Percentiles rank a stretch among this genome's conserved stretches.
Evolutionary conservation across 2,797 vertebrate genomes (phyloP).

Genomic region (Takifugu ocellatus): DNA sequence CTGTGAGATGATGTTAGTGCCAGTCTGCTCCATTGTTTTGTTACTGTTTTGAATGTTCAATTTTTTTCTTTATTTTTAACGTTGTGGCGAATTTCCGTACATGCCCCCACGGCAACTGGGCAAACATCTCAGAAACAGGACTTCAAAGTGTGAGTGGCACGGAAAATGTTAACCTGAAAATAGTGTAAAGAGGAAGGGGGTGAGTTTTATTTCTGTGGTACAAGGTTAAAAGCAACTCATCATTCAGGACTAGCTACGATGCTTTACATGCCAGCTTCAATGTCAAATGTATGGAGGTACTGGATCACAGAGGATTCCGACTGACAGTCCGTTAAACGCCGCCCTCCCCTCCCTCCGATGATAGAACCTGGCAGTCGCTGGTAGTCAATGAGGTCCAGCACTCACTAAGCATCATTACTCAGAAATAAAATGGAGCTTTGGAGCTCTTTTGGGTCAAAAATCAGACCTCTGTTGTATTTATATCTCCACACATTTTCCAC

Average conservation of each 20-base stretch:
- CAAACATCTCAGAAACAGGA: conserved; percentile 97
- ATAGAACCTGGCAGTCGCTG: too few relatives aligned
- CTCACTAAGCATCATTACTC: background rate
- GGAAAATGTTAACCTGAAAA: conserved; percentile 98
- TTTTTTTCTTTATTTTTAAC: conserved; percentile 55
- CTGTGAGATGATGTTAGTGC: conserved; percentile 89
- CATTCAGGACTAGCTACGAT: conserved; percentile 45
- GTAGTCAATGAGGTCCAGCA: too few relatives aligned
- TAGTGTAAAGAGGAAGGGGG: conserved; percentile 87
- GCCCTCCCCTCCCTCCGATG: too few relatives aligned
- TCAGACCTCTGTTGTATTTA: conserved; percentile 15
- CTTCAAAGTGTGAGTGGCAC: conserved; percentile 96
- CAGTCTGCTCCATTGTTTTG: conserved; percentile 78
- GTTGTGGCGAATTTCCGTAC: conserved; percentile 91
- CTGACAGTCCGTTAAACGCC: background rate
- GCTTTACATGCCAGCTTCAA: conserved; percentile 57
- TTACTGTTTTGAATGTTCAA: conserved; percentile 77
- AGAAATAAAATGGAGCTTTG: background rate
- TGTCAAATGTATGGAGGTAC: conserved; percentile 58
- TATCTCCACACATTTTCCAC: conserved; percentile 60
- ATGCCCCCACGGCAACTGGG: conserved; percentile 89
- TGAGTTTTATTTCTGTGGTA: conserved; percentile 77
- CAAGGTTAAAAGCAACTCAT: conserved; percentile 50
- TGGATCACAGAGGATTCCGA: conserved; percentile 15
- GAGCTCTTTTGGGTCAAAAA: conserved; percentile 1